Conservation (phyloP, 2,113 vertebrate genomes). For the Nettapus auritus region DNA sequence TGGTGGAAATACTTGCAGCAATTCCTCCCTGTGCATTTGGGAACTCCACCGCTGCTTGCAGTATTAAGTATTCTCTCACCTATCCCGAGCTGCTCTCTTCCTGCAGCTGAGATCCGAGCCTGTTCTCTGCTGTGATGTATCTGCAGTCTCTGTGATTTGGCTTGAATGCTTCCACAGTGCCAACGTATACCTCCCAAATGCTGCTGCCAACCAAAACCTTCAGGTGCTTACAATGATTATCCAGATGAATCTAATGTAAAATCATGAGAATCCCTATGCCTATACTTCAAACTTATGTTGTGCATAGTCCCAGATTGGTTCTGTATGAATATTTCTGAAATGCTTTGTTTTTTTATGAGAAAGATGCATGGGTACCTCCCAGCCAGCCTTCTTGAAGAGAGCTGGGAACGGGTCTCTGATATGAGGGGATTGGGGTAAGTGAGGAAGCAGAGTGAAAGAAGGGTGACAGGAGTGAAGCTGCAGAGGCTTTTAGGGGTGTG, state of each 20-base stretch:
- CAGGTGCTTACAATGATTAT: background rate
- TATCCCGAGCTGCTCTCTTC: background rate
- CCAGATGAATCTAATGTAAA: background rate
- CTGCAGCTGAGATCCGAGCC: background rate
- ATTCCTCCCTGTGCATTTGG: background rate
- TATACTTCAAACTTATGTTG: background rate
- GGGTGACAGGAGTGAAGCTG: background rate
- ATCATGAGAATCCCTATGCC: background rate
- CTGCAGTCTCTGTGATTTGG: constrained; percentile 52
- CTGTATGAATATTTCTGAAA: background rate
- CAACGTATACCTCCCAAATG: constrained; percentile 5
- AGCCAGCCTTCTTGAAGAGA: background rate
- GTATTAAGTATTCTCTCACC: background rate
- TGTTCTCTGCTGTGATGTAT: background rate
- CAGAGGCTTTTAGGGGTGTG: background rate
- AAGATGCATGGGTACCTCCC: background rate
- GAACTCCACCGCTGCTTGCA: background rate
- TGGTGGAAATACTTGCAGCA: background rate
- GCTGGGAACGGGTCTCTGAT: background rate
- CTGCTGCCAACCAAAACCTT: background rate
- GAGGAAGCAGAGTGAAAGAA: background rate
- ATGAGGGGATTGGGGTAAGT: background rate
- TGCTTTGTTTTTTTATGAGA: background rate
- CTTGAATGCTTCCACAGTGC: background rate
- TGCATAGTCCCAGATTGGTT: background rate